Evolutionary conservation across 2,888 invertebrate species (phyloP).

Genomic region (Eupithecia dodoneata): DNA sequence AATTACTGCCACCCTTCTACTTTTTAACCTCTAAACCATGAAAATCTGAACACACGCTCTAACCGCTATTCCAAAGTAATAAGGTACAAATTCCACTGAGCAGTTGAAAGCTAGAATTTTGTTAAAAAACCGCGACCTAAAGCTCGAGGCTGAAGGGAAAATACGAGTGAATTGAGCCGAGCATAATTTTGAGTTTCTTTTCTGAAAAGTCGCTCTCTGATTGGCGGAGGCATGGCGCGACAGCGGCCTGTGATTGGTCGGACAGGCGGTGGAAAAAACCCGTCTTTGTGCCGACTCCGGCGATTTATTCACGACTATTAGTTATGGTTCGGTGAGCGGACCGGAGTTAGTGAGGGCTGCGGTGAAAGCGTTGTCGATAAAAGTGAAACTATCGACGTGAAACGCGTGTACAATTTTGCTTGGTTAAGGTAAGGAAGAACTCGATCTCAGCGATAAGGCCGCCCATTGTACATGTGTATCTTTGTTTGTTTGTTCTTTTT

Average conservation of each 20-base stretch:
- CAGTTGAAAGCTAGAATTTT: constrained; percentile 39
- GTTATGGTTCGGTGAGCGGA: constrained; percentile 77
- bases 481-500: too few relatives aligned
- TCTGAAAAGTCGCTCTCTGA: constrained; percentile 61
- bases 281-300: constrained; percentile 72
- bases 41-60: constrained; percentile 31
- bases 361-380: constrained; percentile 32
- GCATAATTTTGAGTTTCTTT: constrained; percentile 78
- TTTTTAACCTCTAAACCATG: constrained; percentile 39
- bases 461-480: too few relatives aligned
- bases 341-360: constrained; percentile 55
- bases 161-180: constrained; percentile 68
- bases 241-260: constrained; percentile 68
- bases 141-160: constrained; percentile 69
- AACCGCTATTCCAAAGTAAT: constrained; percentile 41
- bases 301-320: constrained; percentile 82
- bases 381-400: neutral
- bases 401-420: too few relatives aligned
- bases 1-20: constrained; percentile 62
- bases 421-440: too few relatives aligned
- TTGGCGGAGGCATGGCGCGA: constrained; percentile 66
- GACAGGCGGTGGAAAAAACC: constrained; percentile 65
- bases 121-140: constrained; percentile 66
- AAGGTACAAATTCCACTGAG: constrained; percentile 55
- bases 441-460: too few relatives aligned